Conservation (phyloP, 2,888 invertebrate species). For the Eilema sororculum region DNA sequence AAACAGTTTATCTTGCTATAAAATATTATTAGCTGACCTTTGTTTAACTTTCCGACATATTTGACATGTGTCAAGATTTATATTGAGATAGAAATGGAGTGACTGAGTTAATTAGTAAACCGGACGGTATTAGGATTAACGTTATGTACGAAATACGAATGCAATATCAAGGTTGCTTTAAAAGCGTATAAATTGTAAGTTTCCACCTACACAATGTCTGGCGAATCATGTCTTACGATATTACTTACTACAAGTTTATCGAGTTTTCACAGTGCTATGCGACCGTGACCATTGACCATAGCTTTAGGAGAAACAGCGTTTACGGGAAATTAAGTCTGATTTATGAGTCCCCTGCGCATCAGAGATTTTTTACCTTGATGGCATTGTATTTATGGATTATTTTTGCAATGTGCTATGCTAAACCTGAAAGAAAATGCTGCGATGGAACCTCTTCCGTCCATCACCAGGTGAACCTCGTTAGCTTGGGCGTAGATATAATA, state of each 20-base stretch:
- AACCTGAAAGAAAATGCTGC: too few species aligned
- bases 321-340: background rate
- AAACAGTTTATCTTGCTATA: background rate
- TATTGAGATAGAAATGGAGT: background rate
- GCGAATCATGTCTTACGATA: background rate
- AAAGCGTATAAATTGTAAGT: background rate
- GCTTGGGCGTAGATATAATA: too few species aligned
- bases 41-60: background rate
- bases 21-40: background rate
- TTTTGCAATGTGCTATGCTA: too few species aligned
- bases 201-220: background rate
- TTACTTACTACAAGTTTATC: background rate
- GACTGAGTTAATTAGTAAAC: background rate
- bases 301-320: background rate
- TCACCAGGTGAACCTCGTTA: too few species aligned
- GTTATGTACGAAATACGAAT: background rate
- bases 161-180: background rate
- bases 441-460: too few species aligned
- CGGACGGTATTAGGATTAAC: background rate
- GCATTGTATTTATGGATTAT: too few species aligned
- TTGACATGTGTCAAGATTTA: slow-evolving; percentile 1
- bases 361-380: too few species aligned
- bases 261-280: background rate
- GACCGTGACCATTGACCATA: slow-evolving; percentile 3
- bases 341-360: too few species aligned